Evolutionary conservation across 1,140 invertebrate genomes (phyloP).

Genomic region (Ctenoplectra terminalis): DNA sequence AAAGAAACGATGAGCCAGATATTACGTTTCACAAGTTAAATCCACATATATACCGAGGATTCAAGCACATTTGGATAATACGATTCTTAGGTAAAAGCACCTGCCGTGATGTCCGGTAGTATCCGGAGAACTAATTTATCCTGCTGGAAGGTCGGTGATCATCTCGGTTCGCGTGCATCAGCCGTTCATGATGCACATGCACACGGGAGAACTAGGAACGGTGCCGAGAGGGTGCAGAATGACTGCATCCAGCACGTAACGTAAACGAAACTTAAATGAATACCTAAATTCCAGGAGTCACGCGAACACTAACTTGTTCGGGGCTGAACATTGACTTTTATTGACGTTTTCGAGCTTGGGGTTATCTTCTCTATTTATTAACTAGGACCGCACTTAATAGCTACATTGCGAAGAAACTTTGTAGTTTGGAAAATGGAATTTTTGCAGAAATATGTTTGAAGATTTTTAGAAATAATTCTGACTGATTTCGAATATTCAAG

Average conservation of each 20-base stretch:
- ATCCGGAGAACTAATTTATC: constrained; percentile 54
- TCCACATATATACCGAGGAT: too few species aligned
- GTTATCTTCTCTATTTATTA: neutral
- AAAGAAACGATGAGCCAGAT: too few species aligned
- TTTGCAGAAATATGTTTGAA: too few species aligned
- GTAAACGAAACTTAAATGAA: constrained; percentile 70
- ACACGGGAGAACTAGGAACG: neutral
- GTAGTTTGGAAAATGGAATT: too few species aligned
- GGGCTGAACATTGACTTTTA: constrained; percentile 37
- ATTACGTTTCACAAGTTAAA: too few species aligned
- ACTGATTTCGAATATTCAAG: too few species aligned
- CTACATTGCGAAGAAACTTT: neutral
- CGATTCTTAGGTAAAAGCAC: constrained; percentile 43
- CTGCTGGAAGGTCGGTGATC: constrained; percentile 36
- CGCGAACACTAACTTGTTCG: constrained; percentile 41
- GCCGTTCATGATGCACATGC: constrained; percentile 11
- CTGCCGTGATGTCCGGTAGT: constrained; percentile 51
- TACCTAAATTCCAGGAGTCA: constrained; percentile 62
- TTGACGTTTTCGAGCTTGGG: constrained; percentile 39
- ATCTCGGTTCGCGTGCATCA: constrained; percentile 50
- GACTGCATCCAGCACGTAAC: constrained; percentile 52
- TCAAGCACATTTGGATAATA: too few species aligned
- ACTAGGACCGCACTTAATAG: neutral
- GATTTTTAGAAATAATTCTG: too few species aligned
- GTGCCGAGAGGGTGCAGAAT: constrained; percentile 17